Conservation (phyloP, 2,797 vertebrate genomes). For the Sebastes aleutianus region DNA sequence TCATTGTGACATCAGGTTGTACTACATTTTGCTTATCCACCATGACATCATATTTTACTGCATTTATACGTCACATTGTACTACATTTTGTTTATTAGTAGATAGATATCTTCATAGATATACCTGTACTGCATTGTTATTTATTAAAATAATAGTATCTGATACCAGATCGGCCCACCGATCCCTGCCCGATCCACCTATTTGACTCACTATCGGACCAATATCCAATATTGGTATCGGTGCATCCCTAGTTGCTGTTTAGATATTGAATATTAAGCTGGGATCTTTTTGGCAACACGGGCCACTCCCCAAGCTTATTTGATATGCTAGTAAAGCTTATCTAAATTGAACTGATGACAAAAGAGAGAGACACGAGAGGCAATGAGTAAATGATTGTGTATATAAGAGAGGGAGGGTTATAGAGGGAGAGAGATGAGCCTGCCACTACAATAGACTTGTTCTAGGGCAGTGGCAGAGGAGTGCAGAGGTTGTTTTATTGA, state of each 20-base stretch:
- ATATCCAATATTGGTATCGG: too few species aligned
- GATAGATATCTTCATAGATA: too few species aligned
- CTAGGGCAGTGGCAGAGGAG: conserved; percentile 8
- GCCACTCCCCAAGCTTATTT: neutral
- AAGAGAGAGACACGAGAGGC: neutral
- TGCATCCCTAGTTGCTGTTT: neutral
- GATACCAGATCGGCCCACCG: neutral
- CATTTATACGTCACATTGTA: neutral
- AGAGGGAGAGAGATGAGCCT: neutral
- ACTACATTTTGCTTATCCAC: neutral
- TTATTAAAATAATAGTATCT: neutral
- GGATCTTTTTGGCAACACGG: neutral
- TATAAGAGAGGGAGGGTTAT: neutral
- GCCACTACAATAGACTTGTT: conserved; percentile 17
- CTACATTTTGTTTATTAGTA: too few species aligned
- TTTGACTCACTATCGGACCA: neutral
- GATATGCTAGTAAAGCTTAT: neutral
- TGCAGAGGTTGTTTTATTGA: conserved; percentile 45
- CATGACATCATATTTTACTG: neutral
- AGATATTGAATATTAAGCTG: neutral
- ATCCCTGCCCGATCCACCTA: neutral
- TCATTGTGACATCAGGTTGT: too few species aligned
- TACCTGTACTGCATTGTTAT: neutral
- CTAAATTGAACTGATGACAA: neutral
- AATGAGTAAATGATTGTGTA: neutral